phyloP scores from a whole-genome alignment of 2,113 vertebrate species.

The Okapia johnstoni region DNA sequence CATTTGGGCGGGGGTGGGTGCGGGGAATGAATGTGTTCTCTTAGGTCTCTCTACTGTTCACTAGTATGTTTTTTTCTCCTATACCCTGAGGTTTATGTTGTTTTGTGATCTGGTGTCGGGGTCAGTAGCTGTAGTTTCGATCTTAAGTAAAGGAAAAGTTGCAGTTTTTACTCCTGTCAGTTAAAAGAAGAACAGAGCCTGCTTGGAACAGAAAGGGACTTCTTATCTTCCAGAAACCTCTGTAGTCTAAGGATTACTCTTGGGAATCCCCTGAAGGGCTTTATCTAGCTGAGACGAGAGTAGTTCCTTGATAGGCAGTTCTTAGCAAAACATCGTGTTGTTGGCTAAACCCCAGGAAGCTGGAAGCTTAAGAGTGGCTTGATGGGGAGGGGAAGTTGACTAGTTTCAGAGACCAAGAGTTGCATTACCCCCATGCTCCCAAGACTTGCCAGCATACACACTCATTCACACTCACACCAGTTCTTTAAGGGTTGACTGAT shows the following conservation, averaged over 20 bases:
- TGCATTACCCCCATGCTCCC: not conserved
- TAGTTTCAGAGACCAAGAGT: not conserved
- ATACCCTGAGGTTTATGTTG: not conserved
- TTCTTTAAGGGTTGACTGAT: not conserved
- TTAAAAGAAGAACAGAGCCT: not conserved
- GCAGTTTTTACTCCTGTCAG: not conserved
- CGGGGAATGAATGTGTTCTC: not conserved
- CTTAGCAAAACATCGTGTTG: not conserved
- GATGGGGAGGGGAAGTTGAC: not conserved
- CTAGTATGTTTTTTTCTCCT: not conserved
- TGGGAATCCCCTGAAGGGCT: not conserved
- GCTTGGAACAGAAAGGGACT: not conserved
- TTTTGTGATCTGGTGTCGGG: not conserved
- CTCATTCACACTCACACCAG: not conserved
- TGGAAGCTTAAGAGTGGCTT: not conserved
- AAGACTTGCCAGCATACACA: no score
- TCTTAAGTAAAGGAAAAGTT: constrained; percentile 25
- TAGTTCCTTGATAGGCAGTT: not conserved
- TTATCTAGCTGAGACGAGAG: not conserved
- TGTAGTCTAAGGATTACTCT: not conserved
- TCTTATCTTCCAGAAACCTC: not conserved
- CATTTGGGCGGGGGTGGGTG: not conserved
- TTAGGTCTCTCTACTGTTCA: not conserved
- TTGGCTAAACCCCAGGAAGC: not conserved
- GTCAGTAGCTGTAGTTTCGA: not conserved